Evolutionary conservation across 1,140 invertebrate species (phyloP), one percentile per base, ranked within the genome.

Genomic region (Caenorhabditis remanei): DNA sequence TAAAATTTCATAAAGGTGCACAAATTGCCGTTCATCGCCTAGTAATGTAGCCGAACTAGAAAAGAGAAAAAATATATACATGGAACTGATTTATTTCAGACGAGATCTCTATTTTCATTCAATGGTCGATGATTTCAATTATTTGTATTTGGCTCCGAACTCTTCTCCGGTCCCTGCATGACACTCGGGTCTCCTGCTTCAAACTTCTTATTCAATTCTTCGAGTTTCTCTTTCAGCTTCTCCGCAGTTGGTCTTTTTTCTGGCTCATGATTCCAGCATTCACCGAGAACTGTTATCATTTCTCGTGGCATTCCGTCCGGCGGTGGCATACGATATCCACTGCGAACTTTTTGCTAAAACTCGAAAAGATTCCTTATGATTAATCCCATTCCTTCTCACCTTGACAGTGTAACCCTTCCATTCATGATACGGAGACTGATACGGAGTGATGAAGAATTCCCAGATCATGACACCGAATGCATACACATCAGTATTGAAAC

Each of bases 301-400:
- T 48, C 53, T 56, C 85, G 82, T n/a, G 90, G 90, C 90, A 90
- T 91, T 19, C 48, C 43, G 11, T 85, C 48, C 14, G 90, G 90
- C 9, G 89, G 90, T 48, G 79, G 89, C 84, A 90, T 43, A 16
- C 90, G 90, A 50, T 91, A 90, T n/a, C 90, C 90, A 56, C 43
- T 82, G 84, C 90, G 89, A 11, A 91, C 90, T 56, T 85, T 90
- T 65, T 88, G 55, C 79, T 83, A 19, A 53, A 83, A 55, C n/a
- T 32, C 14, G 21, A 13, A 13, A 14, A 55, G 0, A n/a, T 41
- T 8, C n/a, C 19, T 16, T 9, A 56, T 32, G 32, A 24, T 1
- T 43, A 24, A 40, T 84, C 40, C 46, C 9, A 86, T 50, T 48
- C 83, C 58, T 63, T 32, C 32, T 84, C 41, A 85, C 85, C 87